Evolutionary conservation across 2,888 invertebrate genomes (phyloP), one percentile per base, ranked within the genome.

Genomic region (Conomelus anceps): DNA sequence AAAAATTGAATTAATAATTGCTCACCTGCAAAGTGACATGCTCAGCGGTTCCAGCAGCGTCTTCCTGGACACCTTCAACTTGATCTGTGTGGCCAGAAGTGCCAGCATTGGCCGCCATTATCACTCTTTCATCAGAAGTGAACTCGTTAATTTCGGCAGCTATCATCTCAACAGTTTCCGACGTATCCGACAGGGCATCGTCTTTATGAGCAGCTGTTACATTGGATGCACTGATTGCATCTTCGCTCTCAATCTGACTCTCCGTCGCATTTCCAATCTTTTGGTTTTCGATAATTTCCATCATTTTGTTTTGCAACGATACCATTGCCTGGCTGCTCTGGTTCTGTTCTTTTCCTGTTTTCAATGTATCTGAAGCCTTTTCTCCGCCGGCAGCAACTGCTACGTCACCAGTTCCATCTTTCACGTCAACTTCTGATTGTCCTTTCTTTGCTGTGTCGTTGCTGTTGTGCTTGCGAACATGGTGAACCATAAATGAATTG

Each of bases 401-500:
- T 86, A 29, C 22, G 22, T 6, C 23, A 13, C 22, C 29, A 11
- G 86, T 29, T 17, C 24, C 23, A 3, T 85, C 85, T 22, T 3
- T 22, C 24, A 26, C 22, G 22, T 87, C 63, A 1, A 23, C 34
- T 1, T 17, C 88, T 17, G 88, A 4, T n/a, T 7, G 23, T 3
- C 22, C 34, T 41, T 89, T 84, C 20, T 88, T 84, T 22, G 26
- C 3, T 20, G 85, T 7, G 20, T 89, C 86, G n/a, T 85, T 92
- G 91, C 41, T 92, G 92, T 3, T 90, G 90, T 17, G 92, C 89
- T 92, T 91, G 63, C 92, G 92, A 41, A 92, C 91, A 89, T 93
- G 93, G 90, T 92, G 92, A 4, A 92, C 91, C 92, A 92, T 92
- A 89, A 93, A 93, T 6, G 92, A 92, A 89, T 93, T 92, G 86